Evolutionary conservation across 1,140 invertebrate genomes (phyloP), one percentile per base, ranked within the genome.

Genomic region (Lerema accius): DNA sequence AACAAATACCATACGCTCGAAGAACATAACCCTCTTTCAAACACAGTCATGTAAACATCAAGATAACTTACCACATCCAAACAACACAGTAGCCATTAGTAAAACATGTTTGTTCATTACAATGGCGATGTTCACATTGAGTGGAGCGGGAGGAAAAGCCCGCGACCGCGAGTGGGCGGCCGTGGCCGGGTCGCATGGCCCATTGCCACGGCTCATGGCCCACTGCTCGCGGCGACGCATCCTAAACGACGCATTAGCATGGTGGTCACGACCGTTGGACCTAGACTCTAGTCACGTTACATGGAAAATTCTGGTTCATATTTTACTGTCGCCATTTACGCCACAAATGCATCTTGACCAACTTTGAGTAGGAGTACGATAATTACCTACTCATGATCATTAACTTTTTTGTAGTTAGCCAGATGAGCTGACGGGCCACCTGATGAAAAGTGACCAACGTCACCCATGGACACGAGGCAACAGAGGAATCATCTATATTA

Each of bases 171-270:
- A 43, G 19, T 56, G 40, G 51, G 0, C 51, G 51, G 14, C 51
- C 51, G 11, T 56, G 51, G 51, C 51, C 51, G 51, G 43, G 51
- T 56, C 16, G 28, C 50, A 55, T 50, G 49, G 39, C 39, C 40
- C 39, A 32, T 32, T 39, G 51, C 23, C 39, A 7, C 19, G 37
- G 14, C 39, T 42, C 37, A 55, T 55, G 51, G 51, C 51, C 50
- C 50, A 14, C 15, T 32, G 4, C 15, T 40, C 11, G 37, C 39
- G 39, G 39, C 40, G 40, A 23, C 26, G 60, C 60, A 63, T 63
- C 60, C 42, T 51, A 63, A 63, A n/a, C 62, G 9, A 7, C 32
- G 32, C 51, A 56, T 58, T 58, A 50, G 51, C 63, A 59, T 65
- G 53, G 40, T 13, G 5, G n/a, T 56, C 45, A 37, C 63, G 63